Evolutionary conservation across 2,113 vertebrate genomes (phyloP).

Genomic region (Muntiacus muntjak): DNA sequence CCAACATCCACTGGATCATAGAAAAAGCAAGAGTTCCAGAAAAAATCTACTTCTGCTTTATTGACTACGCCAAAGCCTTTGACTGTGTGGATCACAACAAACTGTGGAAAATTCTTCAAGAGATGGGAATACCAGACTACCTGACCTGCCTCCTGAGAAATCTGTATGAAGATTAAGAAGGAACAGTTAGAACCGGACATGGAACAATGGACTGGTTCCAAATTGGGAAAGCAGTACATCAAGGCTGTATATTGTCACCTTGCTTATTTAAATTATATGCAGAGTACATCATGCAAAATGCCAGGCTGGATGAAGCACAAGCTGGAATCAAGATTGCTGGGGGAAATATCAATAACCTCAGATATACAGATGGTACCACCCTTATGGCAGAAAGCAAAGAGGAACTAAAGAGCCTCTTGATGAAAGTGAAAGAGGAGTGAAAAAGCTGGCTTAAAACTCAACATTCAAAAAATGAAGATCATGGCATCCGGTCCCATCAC

Average conservation of each 20-base stretch:
- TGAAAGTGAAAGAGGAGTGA: not conserved
- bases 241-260: not conserved
- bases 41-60: no score
- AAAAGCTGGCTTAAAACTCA: not conserved
- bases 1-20: no score
- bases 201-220: not conserved
- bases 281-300: not conserved
- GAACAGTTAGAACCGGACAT: not conserved
- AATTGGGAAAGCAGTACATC: not conserved
- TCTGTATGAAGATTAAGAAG: not conserved
- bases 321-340: not conserved
- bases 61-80: no score
- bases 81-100: no score
- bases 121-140: no score
- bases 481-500: not conserved
- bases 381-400: not conserved
- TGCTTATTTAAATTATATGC: not conserved
- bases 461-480: not conserved
- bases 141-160: no score
- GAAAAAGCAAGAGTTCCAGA: no score
- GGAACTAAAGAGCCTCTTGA: not conserved
- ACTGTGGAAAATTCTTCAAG: no score
- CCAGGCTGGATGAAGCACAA: not conserved
- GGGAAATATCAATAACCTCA: not conserved
- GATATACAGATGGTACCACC: not conserved